A percentile compares a stretch with the other conserved stretches of the same genome.
phyloP scores from a whole-genome alignment of 1,140 invertebrate genomes.

The Gryon sp. region DNA sequence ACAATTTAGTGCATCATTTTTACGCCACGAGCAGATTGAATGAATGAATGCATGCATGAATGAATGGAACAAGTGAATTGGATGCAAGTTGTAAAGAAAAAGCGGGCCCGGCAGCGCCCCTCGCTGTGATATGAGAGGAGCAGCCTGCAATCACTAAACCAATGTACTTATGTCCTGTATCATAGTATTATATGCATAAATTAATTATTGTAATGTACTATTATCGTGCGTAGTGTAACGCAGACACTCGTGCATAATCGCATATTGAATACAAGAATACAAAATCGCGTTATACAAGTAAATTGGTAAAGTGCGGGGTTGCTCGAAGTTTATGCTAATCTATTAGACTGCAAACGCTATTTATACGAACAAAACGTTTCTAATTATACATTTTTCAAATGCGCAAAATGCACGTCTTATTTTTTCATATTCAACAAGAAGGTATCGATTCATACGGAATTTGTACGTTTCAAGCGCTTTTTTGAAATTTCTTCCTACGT shows the following conservation, averaged over 20 bases:
- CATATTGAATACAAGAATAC: no score
- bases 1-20: slow-evolving; percentile 57
- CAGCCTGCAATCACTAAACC: slow-evolving; percentile 81
- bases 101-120: slow-evolving; percentile 79
- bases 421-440: no score
- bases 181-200: slow-evolving; percentile 77
- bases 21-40: slow-evolving; percentile 52
- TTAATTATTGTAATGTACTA: slow-evolving; percentile 67
- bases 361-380: slow-evolving; percentile 46
- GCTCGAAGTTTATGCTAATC: slow-evolving; percentile 49
- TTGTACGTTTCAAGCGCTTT: no score
- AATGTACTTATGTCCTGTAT: slow-evolving; percentile 80
- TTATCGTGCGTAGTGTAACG: slow-evolving; percentile 59
- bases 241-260: slow-evolving; percentile 27
- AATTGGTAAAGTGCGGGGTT: slow-evolving; percentile 64
- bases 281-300: slow-evolving; percentile 45
- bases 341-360: slow-evolving; percentile 42
- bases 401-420: no score
- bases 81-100: slow-evolving; percentile 63
- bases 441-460: no score
- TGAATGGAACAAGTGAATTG: slow-evolving; percentile 12
- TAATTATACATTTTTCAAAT: slow-evolving; percentile 1
- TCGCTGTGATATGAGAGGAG: slow-evolving; percentile 80
- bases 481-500: no score
- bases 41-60: slow-evolving; percentile 21